Evolutionary conservation across 2,113 vertebrate species (phyloP), one percentile per base, ranked within the genome.

Genomic region (Halcyon senegalensis): DNA sequence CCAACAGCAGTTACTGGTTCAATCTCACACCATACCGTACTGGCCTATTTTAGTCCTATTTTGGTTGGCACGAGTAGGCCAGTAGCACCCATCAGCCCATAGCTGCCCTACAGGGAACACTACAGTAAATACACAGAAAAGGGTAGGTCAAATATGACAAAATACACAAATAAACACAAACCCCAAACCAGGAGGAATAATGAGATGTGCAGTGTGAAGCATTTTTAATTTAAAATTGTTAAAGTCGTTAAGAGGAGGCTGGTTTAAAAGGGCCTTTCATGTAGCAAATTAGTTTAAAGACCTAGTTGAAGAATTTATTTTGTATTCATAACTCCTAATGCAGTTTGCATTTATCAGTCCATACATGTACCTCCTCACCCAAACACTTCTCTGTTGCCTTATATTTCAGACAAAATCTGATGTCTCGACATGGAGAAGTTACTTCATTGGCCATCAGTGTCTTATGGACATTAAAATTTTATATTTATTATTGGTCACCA

Each of bases 51-150:
- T 5, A 12, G 44, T 14, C 41, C 66, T 50, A 2, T 48, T 64
- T 33, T 1, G 1, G 35, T 18, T 25, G 70, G 56, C n/a, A 50
- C 18, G 10, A 56, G 7, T 0, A 1, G 41, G 9, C 4, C 3
- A 28, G 69, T 31, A 50, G 76, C 55, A 56, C 62, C 27, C 28
- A 2, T 9, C 41, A 43, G 21, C n/a, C 39, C 14, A 5, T 9
- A 33, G 46, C 28, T 39, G 23, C 10, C 19, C 82, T n/a, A 5
- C 1, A 0, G 66, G 59, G 17, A 66, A 5, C 62, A 24, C 46
- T 18, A 2, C 15, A 6, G 51, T 28, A 58, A 72, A 37, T 8
- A 17, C 51, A 39, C 39, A 7, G 4, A 48, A 72, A 15, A 20
- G 2, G 37, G 37, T 20, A 21, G 16, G 53, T 81, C 37, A 39